Percentiles rank a stretch among this genome's conserved stretches.
Conservation (phyloP, 2,888 invertebrate species). For the Nomada fabriciana region DNA sequence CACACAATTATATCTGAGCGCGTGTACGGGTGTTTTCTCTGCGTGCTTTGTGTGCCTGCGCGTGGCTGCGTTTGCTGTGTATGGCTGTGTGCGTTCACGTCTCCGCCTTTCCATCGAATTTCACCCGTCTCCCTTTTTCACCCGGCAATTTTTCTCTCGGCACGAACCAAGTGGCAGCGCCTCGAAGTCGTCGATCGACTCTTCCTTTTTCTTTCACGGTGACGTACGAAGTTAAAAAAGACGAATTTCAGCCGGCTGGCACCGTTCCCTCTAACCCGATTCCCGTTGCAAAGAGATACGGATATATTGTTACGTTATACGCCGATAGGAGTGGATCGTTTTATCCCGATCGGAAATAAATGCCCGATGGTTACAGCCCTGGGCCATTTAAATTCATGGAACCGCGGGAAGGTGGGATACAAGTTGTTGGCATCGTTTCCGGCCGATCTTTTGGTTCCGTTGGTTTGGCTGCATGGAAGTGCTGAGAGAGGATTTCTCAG, state of each 20-base stretch:
- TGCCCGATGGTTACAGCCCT: neutral
- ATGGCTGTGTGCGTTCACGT: neutral
- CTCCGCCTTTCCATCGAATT: neutral
- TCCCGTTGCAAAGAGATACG: conserved; percentile 10
- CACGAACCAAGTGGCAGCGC: conserved; percentile 1
- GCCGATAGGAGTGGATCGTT: conserved; percentile 8
- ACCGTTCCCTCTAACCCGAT: conserved; percentile 25
- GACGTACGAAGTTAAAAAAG: conserved; percentile 7
- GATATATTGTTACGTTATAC: neutral
- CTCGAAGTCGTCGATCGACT: neutral
- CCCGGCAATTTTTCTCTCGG: conserved; percentile 6
- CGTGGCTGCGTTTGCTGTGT: too few relatives aligned
- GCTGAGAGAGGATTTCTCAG: neutral
- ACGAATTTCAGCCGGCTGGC: conserved; percentile 33
- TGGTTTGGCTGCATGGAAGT: neutral
- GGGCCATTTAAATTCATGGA: conserved; percentile 36
- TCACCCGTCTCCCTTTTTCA: neutral
- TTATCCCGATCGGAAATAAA: conserved; percentile 40
- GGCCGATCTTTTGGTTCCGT: neutral
- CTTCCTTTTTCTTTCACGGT: neutral
- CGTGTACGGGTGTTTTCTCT: too few relatives aligned
- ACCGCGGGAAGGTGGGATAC: neutral
- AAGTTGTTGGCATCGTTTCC: neutral
- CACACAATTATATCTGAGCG: too few relatives aligned
- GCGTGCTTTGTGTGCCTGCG: too few relatives aligned